Conservation (phyloP, 2,888 invertebrate genomes). For the Tenthredo mesomela region DNA sequence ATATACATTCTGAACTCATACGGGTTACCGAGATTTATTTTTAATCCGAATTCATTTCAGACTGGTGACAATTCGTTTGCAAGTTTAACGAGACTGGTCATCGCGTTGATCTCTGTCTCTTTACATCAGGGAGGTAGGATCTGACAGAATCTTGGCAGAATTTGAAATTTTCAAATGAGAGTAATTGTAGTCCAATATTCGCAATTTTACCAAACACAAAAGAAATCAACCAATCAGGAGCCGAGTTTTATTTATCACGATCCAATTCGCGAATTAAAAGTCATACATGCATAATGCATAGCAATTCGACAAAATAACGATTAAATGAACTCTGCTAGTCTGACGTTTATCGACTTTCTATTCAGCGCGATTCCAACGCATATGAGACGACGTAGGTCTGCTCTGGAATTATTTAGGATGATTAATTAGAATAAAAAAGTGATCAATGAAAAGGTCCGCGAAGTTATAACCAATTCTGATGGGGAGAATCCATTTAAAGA, state of each 20-base stretch:
- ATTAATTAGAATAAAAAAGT: background rate
- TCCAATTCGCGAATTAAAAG: background rate
- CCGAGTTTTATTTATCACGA: too few species aligned
- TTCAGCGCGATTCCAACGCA: background rate
- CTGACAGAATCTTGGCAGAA: background rate
- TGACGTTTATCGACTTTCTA: background rate
- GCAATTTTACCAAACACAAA: background rate
- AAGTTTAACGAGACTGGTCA: constrained; percentile 3
- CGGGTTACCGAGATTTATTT: background rate
- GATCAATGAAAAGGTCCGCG: background rate
- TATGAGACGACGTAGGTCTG: background rate
- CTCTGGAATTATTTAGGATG: background rate
- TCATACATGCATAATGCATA: background rate
- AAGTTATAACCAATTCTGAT: background rate
- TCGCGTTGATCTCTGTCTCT: background rate
- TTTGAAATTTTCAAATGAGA: background rate
- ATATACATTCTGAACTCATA: constrained; percentile 1
- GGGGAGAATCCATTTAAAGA: background rate
- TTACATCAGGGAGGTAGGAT: too few species aligned
- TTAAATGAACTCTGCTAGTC: background rate
- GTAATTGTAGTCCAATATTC: background rate
- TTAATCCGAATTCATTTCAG: constrained; percentile 21
- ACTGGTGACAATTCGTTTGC: constrained; percentile 17
- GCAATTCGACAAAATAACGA: background rate
- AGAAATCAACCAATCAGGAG: background rate